phyloP scores from a whole-genome alignment of 2,797 vertebrate genomes.

The Poecilia picta region DNA sequence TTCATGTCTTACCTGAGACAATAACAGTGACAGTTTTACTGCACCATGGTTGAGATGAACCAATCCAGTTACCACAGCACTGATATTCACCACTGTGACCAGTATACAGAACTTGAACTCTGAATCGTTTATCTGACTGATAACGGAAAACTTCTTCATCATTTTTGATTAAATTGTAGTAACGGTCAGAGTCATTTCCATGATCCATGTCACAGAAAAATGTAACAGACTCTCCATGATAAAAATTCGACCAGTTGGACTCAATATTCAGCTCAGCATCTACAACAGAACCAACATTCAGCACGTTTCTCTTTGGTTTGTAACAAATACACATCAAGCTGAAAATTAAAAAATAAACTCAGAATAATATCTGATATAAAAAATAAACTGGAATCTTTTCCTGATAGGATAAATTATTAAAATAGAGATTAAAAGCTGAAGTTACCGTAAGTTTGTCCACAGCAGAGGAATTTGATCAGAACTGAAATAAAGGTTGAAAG shows the following conservation, averaged over 20 bases:
- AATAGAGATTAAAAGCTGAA: no score
- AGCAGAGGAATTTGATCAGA: no score
- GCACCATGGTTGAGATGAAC: background rate
- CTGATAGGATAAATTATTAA: no score
- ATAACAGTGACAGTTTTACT: background rate
- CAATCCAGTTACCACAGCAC: background rate
- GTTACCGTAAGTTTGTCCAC: no score
- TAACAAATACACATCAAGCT: no score
- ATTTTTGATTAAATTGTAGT: fast-evolving
- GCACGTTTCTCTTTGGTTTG: no score
- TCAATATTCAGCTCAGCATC: background rate
- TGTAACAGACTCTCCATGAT: background rate
- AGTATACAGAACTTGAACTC: fast-evolving
- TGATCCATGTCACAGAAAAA: background rate
- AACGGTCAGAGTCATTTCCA: fast-evolving
- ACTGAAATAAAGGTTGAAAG: no score
- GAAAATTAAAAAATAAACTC: no score
- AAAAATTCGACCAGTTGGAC: background rate
- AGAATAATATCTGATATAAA: no score
- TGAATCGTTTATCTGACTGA: no score
- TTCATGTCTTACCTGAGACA: background rate
- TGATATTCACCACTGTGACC: background rate
- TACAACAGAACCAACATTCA: background rate
- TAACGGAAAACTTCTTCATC: fast-evolving
- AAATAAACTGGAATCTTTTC: no score